Evolutionary conservation across 2,888 invertebrate species (phyloP), one percentile per base, ranked within the genome.

Genomic region (Herminia tarsipennalis): DNA sequence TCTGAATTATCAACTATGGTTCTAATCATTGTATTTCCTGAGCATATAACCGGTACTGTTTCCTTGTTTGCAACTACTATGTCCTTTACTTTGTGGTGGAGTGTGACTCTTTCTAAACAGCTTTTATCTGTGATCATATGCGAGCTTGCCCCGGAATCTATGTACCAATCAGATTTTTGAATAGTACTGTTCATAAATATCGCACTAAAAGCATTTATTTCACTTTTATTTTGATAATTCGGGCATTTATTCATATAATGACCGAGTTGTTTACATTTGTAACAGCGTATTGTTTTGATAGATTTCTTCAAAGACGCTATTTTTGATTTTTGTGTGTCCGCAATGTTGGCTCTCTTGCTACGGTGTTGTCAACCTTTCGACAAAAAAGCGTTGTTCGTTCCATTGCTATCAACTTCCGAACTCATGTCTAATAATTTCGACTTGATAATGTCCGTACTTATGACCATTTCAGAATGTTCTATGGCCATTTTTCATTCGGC

Each of bases 361-460:
- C 33, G 39, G n/a, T 37, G 39, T 27, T 43, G 43, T 30, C 37
- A 48, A 42, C 43, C 37, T 40, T 38, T 34, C 18, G 52, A 24
- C 20, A 6, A 34, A 12, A 44, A 37, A 20, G 52, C 52, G 20
- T 22, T 16, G 12, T 44, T 17, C 2, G 29, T 32, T 36, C 29
- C 39, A 34, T 16, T 47, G 24, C 22, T 47, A 10, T 14, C 41
- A 35, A 47, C 27, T 29, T 46, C 47, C 10, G 43, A 27, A 37
- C 43, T 35, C 58, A 49, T 44, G 22, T 57, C 54, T 27, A 27
- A 27, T n/a, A n/a, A n/a, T n/a, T n/a, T n/a, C n/a, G n/a, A n/a
- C n/a, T n/a, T n/a, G n/a, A n/a, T n/a, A n/a, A n/a, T n/a, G n/a
- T n/a, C n/a, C n/a, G n/a, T n/a, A n/a, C n/a, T n/a, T n/a, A 18